Evolutionary conservation across 2,797 vertebrate species (phyloP).

Genomic region (Periparus ater): DNA sequence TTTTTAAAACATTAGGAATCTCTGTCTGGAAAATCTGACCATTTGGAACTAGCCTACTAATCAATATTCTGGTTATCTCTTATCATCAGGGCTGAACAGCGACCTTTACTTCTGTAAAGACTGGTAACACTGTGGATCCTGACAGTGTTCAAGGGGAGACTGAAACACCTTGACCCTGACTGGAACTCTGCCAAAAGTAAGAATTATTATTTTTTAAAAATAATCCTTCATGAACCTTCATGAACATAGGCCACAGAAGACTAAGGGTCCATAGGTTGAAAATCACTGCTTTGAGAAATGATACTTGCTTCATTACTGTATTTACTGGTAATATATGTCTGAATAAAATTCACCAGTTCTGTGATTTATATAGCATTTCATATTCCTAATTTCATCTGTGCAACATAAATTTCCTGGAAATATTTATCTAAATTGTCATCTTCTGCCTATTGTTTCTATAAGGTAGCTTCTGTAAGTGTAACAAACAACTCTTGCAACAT

Average conservation of each 20-base stretch:
- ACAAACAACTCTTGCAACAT: background rate
- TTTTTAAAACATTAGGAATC: background rate
- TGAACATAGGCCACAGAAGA: background rate
- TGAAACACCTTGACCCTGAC: background rate
- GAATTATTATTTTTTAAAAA: background rate
- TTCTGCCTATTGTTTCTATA: background rate
- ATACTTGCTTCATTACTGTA: background rate
- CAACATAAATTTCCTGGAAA: background rate
- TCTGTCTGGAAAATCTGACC: background rate
- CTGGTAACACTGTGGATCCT: background rate
- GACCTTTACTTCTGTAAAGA: background rate
- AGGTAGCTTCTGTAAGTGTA: background rate
- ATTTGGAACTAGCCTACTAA: background rate
- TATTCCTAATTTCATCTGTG: background rate
- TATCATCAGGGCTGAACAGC: background rate
- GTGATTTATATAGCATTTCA: background rate
- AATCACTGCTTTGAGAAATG: background rate
- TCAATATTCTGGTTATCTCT: background rate
- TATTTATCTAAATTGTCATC: background rate
- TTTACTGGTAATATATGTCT: background rate
- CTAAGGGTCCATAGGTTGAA: background rate
- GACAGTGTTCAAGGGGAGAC: background rate
- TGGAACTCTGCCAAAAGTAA: background rate
- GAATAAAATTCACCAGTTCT: background rate
- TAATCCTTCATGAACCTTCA: background rate